phyloP scores from a whole-genome alignment of 2,113 vertebrate genomes.

The Pyxicephalus adspersus region DNA sequence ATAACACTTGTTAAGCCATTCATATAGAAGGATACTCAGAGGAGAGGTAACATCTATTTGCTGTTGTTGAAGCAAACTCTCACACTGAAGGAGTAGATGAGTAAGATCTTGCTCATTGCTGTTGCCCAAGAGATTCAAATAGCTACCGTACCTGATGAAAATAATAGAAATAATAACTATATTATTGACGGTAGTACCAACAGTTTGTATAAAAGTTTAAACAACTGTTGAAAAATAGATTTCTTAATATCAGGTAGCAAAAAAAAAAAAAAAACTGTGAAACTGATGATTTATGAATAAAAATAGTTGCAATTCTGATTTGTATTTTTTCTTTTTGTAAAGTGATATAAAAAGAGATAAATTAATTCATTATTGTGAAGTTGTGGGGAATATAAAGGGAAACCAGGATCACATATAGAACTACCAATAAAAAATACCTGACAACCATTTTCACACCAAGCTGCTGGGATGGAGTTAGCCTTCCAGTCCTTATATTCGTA shows the following conservation, averaged over 20 bases:
- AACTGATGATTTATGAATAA: no score
- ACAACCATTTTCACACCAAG: slow-evolving; percentile 78
- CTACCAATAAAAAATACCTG: slow-evolving; percentile 69
- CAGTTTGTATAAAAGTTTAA: no score
- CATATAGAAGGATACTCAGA: slow-evolving; percentile 84
- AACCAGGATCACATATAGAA: slow-evolving; percentile 9
- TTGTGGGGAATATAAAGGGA: slow-evolving; percentile 36
- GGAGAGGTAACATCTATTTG: slow-evolving; percentile 68
- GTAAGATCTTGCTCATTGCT: slow-evolving; percentile 71
- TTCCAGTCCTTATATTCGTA: slow-evolving; percentile 67
- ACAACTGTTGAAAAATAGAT: no score
- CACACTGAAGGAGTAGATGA: slow-evolving; percentile 78
- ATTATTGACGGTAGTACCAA: background rate
- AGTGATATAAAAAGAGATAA: no score
- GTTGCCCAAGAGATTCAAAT: slow-evolving; percentile 76
- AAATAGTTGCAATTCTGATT: no score
- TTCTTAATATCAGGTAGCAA: no score
- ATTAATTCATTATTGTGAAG: background rate
- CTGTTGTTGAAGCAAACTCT: slow-evolving; percentile 80
- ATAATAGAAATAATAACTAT: background rate
- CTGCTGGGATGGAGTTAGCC: slow-evolving; percentile 75
- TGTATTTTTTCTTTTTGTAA: no score
- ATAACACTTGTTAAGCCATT: no score
- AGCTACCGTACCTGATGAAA: slow-evolving; percentile 81
- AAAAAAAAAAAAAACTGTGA: no score